Evolutionary conservation across 2,113 vertebrate genomes (phyloP).

Genomic region (Ascaphus truei): DNA sequence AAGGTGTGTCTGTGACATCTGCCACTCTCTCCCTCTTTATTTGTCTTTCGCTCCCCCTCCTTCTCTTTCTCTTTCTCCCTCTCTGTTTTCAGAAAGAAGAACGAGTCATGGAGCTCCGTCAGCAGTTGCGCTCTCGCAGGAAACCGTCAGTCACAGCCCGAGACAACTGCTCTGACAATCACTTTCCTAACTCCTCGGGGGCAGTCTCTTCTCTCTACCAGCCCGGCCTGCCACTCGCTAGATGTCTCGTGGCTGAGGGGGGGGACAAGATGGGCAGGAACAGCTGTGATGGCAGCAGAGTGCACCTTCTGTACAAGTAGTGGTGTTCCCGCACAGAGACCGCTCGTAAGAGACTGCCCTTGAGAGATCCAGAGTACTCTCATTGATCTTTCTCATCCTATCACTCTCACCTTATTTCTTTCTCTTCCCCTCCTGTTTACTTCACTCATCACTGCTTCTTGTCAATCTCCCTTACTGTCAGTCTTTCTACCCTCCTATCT

Average conservation of each 20-base stretch:
- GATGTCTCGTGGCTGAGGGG: slow-evolving; percentile 51
- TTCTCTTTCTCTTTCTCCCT: not conserved
- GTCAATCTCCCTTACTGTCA: not conserved
- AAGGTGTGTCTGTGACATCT: too few relatives aligned
- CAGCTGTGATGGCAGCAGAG: slow-evolving; percentile 87
- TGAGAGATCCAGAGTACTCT: not conserved
- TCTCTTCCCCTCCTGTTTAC: not conserved
- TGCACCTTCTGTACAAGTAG: slow-evolving; percentile 90
- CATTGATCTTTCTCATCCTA: not conserved
- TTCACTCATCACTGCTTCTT: not conserved
- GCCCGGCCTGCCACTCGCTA: slow-evolving; percentile 46
- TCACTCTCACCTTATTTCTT: not conserved
- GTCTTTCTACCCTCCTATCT: not conserved
- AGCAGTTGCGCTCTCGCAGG: slow-evolving; percentile 79
- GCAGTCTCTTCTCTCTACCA: slow-evolving; percentile 63
- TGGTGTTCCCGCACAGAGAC: not conserved
- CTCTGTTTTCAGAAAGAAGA: slow-evolving; percentile 79
- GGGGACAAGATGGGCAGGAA: slow-evolving; percentile 79
- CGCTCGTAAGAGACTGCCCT: too few relatives aligned
- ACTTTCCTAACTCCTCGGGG: slow-evolving; percentile 66
- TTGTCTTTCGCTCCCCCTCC: not conserved
- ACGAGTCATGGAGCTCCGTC: slow-evolving; percentile 81
- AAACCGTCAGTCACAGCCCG: slow-evolving; percentile 63
- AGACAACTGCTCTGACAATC: slow-evolving; percentile 66
- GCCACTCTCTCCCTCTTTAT: not conserved